These are phyloP conservation scores for Herpetotheres cachinnans DNA, from an alignment of 2,113 vertebrate genomes.

Conservation along the genomic window DNA sequence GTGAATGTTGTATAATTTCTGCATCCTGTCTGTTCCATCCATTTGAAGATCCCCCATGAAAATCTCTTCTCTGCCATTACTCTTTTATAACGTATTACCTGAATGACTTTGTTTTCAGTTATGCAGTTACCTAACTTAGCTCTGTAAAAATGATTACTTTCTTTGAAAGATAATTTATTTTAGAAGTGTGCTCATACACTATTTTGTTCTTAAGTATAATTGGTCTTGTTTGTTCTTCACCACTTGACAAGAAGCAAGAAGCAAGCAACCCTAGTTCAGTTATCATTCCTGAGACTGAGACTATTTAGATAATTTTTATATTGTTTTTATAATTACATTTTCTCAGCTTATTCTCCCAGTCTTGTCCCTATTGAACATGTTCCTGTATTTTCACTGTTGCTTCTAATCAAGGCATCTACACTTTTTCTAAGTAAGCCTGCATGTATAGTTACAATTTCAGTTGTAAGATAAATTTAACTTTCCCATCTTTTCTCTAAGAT, in stretches of 20 bases:
- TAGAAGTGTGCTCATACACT: not conserved
- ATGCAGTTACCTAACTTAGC: not conserved
- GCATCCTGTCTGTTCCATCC: not conserved
- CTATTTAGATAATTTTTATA: not conserved
- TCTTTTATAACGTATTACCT: not conserved
- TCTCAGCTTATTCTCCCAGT: not conserved
- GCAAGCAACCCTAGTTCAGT: not conserved
- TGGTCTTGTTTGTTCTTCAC: not conserved
- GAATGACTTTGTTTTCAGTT: not conserved
- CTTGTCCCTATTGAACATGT: not conserved
- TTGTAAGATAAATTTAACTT: not conserved
- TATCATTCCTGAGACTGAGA: not conserved
- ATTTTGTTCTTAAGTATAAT: not conserved
- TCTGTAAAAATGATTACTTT: not conserved
- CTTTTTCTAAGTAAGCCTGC: not conserved
- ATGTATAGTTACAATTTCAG: not conserved
- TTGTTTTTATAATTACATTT: not conserved
- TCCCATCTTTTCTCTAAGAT: not conserved
- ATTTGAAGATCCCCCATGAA: not conserved
- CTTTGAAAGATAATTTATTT: not conserved
- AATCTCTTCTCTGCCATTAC: not conserved
- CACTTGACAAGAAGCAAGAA: not conserved
- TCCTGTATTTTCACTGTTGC: not conserved
- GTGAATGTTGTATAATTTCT: not conserved
- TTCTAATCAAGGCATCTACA: not conserved